Evolutionary conservation across 1,140 invertebrate genomes (phyloP).

Genomic region (Lepidurus apus): DNA sequence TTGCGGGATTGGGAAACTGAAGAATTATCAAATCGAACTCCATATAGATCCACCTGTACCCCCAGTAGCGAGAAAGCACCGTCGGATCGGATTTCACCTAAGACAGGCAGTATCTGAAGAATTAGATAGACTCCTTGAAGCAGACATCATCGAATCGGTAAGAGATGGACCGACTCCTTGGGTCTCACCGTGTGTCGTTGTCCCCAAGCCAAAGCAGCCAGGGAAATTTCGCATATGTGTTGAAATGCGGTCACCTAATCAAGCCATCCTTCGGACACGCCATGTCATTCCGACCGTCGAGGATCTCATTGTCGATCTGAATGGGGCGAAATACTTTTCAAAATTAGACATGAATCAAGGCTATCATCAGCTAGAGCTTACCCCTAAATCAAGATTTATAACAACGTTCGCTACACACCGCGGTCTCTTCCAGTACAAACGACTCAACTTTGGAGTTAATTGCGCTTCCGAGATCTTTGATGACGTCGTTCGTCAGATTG

Average conservation of each 20-base stretch:
- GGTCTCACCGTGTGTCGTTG: constrained; percentile 28
- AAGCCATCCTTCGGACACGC: constrained; percentile 26
- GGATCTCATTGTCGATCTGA: no score
- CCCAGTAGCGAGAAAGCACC: constrained; percentile 22
- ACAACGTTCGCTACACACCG: constrained; percentile 27
- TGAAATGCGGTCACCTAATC: constrained; percentile 28
- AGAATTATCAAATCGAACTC: constrained; percentile 24
- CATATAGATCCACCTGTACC: constrained; percentile 27
- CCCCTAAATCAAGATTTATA: constrained; percentile 26
- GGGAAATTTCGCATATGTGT: constrained; percentile 31
- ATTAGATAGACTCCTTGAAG: neutral
- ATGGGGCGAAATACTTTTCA: constrained; percentile 28
- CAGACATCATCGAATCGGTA: constrained; percentile 27
- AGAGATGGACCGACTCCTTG: constrained; percentile 29
- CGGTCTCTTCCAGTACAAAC: constrained; percentile 31
- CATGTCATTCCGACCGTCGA: no score
- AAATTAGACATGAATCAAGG: constrained; percentile 33
- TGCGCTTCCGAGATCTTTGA: constrained; percentile 35
- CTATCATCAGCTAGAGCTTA: constrained; percentile 31
- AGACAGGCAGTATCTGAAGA: constrained; percentile 25
- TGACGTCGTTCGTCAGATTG: constrained; percentile 25
- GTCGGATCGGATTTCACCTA: constrained; percentile 25
- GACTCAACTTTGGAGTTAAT: constrained; percentile 33
- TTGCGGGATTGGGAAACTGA: neutral
- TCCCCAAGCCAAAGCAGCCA: constrained; percentile 30